Percentiles rank a stretch among this genome's conserved stretches.
Evolutionary conservation across 2,888 invertebrate genomes (phyloP).

Genomic region (Diaperis boleti): DNA sequence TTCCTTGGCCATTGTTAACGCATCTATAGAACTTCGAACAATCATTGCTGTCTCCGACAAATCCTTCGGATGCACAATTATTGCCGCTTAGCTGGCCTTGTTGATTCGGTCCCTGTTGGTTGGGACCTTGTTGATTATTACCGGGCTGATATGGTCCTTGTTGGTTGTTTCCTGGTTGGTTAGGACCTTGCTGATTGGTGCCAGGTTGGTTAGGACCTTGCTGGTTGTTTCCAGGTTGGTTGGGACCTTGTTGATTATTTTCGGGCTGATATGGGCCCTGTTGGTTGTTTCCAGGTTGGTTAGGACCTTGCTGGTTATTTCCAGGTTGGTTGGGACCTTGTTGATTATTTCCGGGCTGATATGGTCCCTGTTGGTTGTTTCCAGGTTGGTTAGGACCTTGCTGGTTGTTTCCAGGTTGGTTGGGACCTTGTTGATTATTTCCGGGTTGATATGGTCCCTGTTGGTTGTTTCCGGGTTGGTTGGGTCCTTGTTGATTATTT

Average conservation of each 20-base stretch:
- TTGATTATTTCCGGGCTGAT: conserved; percentile 31
- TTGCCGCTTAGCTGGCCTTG: conserved; percentile 40
- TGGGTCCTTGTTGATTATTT: conserved; percentile 34
- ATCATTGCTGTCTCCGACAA: conserved; percentile 75
- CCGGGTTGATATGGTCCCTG: conserved; percentile 41
- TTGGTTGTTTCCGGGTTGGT: conserved; percentile 23
- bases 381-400: conserved; percentile 24
- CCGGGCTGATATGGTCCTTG: conserved; percentile 35
- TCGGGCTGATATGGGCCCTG: conserved; percentile 17
- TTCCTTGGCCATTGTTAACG: conserved; percentile 73
- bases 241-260: conserved; percentile 13
- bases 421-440: conserved; percentile 28
- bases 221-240: conserved; percentile 3
- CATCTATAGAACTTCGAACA: conserved; percentile 85
- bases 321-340: conserved; percentile 24
- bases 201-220: conserved; percentile 22
- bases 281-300: conserved; percentile 38
- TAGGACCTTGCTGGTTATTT: conserved; percentile 40
- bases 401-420: conserved; percentile 38
- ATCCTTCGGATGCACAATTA: conserved; percentile 76
- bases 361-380: neutral
- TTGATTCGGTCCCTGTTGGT: conserved; percentile 30
- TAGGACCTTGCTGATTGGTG: conserved; percentile 25
- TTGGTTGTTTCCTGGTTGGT: conserved; percentile 38
- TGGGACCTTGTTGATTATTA: conserved; percentile 29